Evolutionary conservation across 2,888 invertebrate genomes (phyloP).

Genomic region (Pachymerium ferrugineum): DNA sequence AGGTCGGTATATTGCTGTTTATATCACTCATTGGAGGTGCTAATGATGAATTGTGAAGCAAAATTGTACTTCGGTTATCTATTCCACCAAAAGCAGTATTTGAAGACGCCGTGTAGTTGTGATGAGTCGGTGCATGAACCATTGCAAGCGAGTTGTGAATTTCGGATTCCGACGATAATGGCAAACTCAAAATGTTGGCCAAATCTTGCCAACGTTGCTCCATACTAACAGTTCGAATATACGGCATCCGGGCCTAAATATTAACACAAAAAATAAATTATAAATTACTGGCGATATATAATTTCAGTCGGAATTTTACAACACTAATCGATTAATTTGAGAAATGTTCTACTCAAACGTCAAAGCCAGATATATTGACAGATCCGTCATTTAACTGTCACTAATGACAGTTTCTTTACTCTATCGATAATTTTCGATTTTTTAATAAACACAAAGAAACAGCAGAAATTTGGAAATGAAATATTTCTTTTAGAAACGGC

Average conservation of each 20-base stretch:
- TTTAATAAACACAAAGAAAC: background rate
- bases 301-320: background rate
- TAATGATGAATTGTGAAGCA: slow-evolving; percentile 62
- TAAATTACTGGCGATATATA: background rate
- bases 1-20: slow-evolving; percentile 48
- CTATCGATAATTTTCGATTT: background rate
- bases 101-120: slow-evolving; percentile 27
- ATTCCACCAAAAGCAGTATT: slow-evolving; percentile 33
- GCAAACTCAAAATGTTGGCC: slow-evolving; percentile 73
- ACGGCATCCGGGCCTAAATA: slow-evolving; percentile 54
- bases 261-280: background rate
- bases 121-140: background rate
- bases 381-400: background rate
- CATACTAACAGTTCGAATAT: slow-evolving; percentile 79
- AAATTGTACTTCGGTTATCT: slow-evolving; percentile 48
- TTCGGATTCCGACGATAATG: slow-evolving; percentile 43
- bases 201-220: slow-evolving; percentile 85
- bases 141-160: slow-evolving; percentile 31
- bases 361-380: background rate
- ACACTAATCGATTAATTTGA: background rate
- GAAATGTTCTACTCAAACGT: background rate
- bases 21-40: slow-evolving; percentile 59
- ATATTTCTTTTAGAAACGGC: background rate
- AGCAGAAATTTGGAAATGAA: background rate
- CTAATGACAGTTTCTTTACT: background rate